Evolutionary conservation across 2,797 vertebrate species (phyloP).

Genomic region (Phoebastria nigripes): DNA sequence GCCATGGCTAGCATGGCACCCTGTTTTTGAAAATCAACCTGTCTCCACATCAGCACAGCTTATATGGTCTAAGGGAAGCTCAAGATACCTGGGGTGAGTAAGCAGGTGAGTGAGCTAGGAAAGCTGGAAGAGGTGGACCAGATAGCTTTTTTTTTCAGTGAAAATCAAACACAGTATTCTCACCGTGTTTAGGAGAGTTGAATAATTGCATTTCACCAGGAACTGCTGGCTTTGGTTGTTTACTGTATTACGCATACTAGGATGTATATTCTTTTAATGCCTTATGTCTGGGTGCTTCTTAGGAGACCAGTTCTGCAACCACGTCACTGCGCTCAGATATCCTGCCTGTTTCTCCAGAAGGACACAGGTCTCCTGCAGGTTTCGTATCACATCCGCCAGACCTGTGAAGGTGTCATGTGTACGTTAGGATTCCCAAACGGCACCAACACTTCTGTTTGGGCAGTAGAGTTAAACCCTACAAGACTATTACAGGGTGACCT

Average conservation of each 20-base stretch:
- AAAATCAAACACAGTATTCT: background rate
- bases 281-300: background rate
- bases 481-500: background rate
- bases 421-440: rapidly evolving
- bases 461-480: background rate
- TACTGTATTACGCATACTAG: background rate
- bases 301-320: background rate
- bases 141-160: background rate
- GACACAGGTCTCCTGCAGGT: background rate
- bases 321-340: background rate
- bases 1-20: background rate
- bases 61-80: background rate
- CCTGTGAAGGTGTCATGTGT: background rate
- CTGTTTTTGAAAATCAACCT: background rate
- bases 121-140: background rate
- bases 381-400: background rate
- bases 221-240: background rate
- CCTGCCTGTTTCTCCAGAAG: background rate
- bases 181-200: background rate
- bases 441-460: background rate
- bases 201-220: background rate
- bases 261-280: no score
- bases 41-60: background rate
- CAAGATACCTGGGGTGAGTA: background rate
- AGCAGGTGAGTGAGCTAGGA: background rate